Percentiles rank a stretch among this genome's conserved stretches.
phyloP scores from a whole-genome alignment of 2,888 invertebrate species.

The Mimachlamys varia region DNA sequence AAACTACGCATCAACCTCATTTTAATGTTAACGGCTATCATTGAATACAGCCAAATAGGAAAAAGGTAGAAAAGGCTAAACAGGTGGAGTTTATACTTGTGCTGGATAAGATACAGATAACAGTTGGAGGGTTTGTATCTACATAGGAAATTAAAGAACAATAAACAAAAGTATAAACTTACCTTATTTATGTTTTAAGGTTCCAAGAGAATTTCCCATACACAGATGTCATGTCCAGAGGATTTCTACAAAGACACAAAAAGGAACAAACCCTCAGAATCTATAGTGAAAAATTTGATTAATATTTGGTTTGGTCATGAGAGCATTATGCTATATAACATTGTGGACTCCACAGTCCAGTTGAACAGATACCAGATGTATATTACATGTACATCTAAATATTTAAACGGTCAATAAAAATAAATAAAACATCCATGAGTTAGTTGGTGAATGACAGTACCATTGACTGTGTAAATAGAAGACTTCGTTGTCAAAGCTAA shows the following conservation, averaged over 20 bases:
- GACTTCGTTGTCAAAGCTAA: no score
- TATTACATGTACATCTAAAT: background rate
- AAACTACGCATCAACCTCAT: slow-evolving; percentile 4
- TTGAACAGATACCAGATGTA: background rate
- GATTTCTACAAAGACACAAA: background rate
- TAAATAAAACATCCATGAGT: background rate
- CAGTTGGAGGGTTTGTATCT: background rate
- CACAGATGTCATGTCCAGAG: background rate
- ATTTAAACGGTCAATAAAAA: background rate
- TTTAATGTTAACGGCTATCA: background rate
- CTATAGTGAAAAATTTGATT: background rate
- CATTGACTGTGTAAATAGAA: background rate
- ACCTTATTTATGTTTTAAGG: background rate
- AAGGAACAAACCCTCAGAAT: background rate
- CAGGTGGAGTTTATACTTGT: background rate
- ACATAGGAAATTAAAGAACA: background rate
- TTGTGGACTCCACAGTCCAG: no score
- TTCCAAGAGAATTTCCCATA: background rate
- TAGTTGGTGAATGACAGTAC: background rate
- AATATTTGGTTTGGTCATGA: no score
- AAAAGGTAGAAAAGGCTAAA: background rate
- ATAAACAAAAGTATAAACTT: background rate
- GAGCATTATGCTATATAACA: no score
- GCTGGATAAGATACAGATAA: no score
- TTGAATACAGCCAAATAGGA: background rate